Base-by-base conservation (phyloP, 2,113 vertebrate species). In the Hemicordylus capensis region DNA sequence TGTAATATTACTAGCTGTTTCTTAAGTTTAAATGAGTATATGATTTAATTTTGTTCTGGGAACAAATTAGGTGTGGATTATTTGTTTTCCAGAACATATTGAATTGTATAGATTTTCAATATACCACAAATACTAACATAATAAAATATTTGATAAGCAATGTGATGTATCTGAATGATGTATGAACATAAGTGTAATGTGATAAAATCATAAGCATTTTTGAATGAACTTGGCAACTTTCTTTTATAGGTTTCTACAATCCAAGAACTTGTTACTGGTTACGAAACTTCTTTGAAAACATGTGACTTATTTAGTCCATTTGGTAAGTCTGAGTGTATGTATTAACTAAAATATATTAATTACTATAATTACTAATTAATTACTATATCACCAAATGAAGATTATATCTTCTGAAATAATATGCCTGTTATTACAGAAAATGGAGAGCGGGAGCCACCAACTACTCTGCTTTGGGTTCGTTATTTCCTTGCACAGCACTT, bases 401-500 rank as follows among this genome's bases (percentile, higher is more conserved):
- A 64, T 69, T 9, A 66, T 54, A 48, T 20, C 74, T 81, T 73
- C 58, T 86, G 9, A 84, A 89, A 83, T 37, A 20, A 76, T 84
- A 37, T 91, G 4, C 92, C 54, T 75, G n/a, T 93, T 85, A 19
- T 96, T 96, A 34, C 92, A 97, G 97, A 97, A 89, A 96, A 95
- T 0, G 95, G 96, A 76, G 96, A 97, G 85, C 96, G 90, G 67
- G 96, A 97, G 83, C 96, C 96, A 6, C 96, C 96, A 34, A 96
- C 97, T 0, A 97, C 97, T 34, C 91, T 97, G 20, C 95, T 97
- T 79, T 97, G 97, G 97, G 96, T 97, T 90, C 96, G 88, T 1
- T 96, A 97, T 94, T 97, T 96, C 92, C 92, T 97, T 94, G 96
- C 97, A 86, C 97, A 97, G 93, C 96, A 97, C 92, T 97, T 96